Percentiles rank a stretch among this genome's conserved stretches.
Conservation (phyloP, 2,113 vertebrate species). For the Trematomus loennbergii region DNA sequence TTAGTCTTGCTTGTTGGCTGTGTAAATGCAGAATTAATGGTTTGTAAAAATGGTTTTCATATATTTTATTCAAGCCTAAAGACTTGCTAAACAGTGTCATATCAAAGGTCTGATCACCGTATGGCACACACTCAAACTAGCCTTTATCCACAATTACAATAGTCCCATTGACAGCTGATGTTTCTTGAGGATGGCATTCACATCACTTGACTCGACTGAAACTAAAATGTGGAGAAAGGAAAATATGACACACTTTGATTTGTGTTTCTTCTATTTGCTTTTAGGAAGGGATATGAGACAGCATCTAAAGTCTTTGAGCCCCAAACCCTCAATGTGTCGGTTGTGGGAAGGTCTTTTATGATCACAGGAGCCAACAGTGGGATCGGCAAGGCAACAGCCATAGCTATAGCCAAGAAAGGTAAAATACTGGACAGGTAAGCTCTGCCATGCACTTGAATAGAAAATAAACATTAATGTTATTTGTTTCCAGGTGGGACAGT, state of each 20-base stretch:
- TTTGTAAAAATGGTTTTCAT: background rate
- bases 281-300: conserved; percentile 77
- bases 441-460: background rate
- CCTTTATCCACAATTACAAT: conserved; percentile 67
- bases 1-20: background rate
- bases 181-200: conserved; percentile 37
- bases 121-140: conserved; percentile 59
- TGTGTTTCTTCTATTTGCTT: background rate
- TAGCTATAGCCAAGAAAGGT: conserved; percentile 85
- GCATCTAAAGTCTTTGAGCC: conserved; percentile 73
- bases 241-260: background rate
- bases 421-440: background rate
- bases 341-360: conserved; percentile 82
- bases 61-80: background rate
- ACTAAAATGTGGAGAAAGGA: background rate
- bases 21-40: background rate
- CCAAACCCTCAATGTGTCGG: conserved; percentile 76
- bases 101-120: conserved; percentile 52
- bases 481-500: conserved; percentile 77
- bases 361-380: conserved; percentile 85
- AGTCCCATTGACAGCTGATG: conserved; percentile 65
- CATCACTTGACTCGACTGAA: conserved; percentile 15
- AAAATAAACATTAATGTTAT: background rate
- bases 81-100: background rate
- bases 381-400: conserved; percentile 79